Conservation (phyloP, 2,113 vertebrate species). For the Charina bottae region DNA sequence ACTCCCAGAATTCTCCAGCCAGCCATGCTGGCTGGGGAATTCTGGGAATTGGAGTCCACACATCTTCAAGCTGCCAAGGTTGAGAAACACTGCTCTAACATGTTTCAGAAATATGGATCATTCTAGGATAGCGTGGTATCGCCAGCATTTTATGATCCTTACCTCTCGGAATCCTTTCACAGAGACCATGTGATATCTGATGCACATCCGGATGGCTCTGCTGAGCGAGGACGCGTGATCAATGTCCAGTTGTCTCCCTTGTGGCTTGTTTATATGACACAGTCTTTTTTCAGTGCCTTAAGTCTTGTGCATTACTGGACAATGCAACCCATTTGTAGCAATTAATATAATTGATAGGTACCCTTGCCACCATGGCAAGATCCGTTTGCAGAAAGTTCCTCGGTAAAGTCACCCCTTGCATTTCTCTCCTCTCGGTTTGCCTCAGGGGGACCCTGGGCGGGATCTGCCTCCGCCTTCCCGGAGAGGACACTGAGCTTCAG, state of each 20-base stretch:
- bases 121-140: not conserved
- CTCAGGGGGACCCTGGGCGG: not conserved
- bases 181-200: not conserved
- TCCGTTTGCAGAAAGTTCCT: conserved; percentile 1
- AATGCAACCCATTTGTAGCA: conserved; percentile 19
- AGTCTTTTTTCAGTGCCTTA: conserved; percentile 45
- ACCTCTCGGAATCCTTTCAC: not conserved
- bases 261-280: not conserved
- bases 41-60: no score
- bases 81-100: not conserved
- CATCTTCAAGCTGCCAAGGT: not conserved
- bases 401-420: not conserved
- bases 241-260: not conserved
- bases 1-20: not conserved
- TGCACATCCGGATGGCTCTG: not conserved
- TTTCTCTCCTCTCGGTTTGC: no score
- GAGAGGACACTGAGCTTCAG: conserved; percentile 38
- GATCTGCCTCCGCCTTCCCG: not conserved
- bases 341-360: conserved; percentile 69
- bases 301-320: conserved; percentile 47
- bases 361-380: conserved; percentile 21
- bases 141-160: not conserved
- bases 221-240: not conserved
- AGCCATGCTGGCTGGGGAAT: no score
- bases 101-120: not conserved